Evolutionary conservation across 1,140 invertebrate genomes (phyloP), one percentile per base, ranked within the genome.

Genomic region (Drosophila subobscura): DNA sequence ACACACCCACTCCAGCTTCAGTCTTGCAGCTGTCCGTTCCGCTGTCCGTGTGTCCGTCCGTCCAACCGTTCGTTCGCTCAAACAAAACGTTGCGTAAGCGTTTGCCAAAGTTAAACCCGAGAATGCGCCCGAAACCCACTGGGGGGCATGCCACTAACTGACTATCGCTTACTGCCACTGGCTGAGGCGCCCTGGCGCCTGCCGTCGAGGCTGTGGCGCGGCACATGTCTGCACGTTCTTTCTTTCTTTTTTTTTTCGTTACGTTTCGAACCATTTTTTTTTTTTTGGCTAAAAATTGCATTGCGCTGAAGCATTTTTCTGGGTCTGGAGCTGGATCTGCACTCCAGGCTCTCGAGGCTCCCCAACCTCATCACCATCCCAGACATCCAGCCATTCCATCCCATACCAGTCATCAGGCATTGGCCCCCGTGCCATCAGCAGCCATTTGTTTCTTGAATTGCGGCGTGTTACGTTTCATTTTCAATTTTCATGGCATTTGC

Each of bases 1-100:
- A 10, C 10, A 23, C 60, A 37, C 12, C 23, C 4, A 20, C 49
- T 20, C 23, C 16, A 22, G 7, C 6, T 4, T 16, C 0, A 8
- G 33, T 14, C 16, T 25, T 10, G 8, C 42, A 47, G 44, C 29
- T 53, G 58, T 49, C 37, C 27, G 41, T 51, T 51, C n/a, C 10
- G 12, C 5, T 23, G 45, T 46, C 44, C 33, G 49, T 73, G 61
- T 72, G 52, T 76, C 52, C 22, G 27, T 55, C 33, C 57, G 46
- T 49, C 51, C 1, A 20, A 20, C 16, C 16, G 16, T 20, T 20
- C 61, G 42, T 50, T 51, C 59, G 56, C 52, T 77, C 77, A 80
- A 78, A 77, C 77, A 84, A 77, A 80, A 70, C 80, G 77, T 80
- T 84, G 80, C 81, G 80, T 84, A 84, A 84, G 80, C 79, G 66